Base-by-base conservation (phyloP, 1,140 invertebrate genomes). In the Monomorium pharaonis region DNA sequence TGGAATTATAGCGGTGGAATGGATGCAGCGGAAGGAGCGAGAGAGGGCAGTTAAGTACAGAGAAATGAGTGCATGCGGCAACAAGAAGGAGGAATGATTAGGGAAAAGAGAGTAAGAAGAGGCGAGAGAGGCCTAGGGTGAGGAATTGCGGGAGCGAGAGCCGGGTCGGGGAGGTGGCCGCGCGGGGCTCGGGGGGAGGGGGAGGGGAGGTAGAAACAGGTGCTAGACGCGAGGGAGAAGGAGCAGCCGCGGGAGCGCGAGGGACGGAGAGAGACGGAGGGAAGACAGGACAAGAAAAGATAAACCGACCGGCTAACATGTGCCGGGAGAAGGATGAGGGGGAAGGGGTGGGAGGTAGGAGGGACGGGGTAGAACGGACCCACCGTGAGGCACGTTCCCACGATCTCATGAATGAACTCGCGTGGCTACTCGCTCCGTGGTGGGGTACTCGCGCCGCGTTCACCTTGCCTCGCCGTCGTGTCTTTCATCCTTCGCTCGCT, bases 321-420 rank as follows among this genome's bases (percentile, higher is more conserved):
- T 83, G 67, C 78, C 78, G 14, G 49, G 63, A 56, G 84, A 44
- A 87, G 80, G n/a, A 67, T 69, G 58, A 56, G 30, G 18, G 49
- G 89, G 62, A 74, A 80, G 72, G 84, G 84, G 78, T 60, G 87
- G 87, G 88, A 88, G 44, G 18, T 3, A 44, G 44, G 60, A 42
- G 86, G 83, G 80, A 86, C 60, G 88, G 90, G 88, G 91, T 90
- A 83, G 89, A 89, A 89, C 88, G 83, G 91, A 90, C 90, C 88
- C 92, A 91, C 90, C 91, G 90, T 91, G 88, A 93, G 93, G 90
- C 92, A 91, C 93, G 94, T 95, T 95, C 94, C 94, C 94, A 95
- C 94, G 94, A 95, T 95, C 94, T 95, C 93, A 95, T 95, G 94
- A 95, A 95, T 95, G 94, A 95, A 95, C 94, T 95, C 94, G 94